Base-by-base conservation (phyloP, 2,113 vertebrate genomes). In the Halichoerus grypus region DNA sequence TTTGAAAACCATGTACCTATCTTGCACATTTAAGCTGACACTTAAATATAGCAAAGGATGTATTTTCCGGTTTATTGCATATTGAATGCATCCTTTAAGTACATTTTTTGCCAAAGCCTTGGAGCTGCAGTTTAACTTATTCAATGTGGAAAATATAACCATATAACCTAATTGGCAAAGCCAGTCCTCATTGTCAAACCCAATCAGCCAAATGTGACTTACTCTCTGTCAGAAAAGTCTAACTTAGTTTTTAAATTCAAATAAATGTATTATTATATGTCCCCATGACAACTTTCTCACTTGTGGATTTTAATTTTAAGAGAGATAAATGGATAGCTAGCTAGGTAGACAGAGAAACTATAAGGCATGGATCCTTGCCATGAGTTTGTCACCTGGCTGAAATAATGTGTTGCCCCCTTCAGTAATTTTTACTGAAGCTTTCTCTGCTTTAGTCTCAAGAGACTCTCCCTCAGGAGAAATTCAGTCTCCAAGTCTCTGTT, bases 241-340 rank as follows among this genome's bases (percentile, higher is more conserved):
- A 91, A 93, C 36, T 97, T 96, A 95, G 97, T 94, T 97, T 97
- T 95, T 36, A 96, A 97, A 96, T 94, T 97, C 84, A 97, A 97
- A 97, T 96, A 91, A 91, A 84, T 82, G 57, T 92, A 59, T 93
- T 97, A 95, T 69, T 94, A 97, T 94, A 86, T 55, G n/a, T 96
- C 26, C 71, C 65, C 46, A 83, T 83, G 88, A 95, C 96, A 97
- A 97, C 36, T 87, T 97, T 96, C 63, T 84, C 74, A 85, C 55
- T 88, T 96, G 36, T 71, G 92, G 94, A 90, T 97, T 97, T 98
- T 97, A 94, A 92, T 95, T 96, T 96, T 96, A 89, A 89, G 59
- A 95, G n/a, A 95, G 51, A 93, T 90, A 80, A 87, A 86, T 42
- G 79, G 87, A 33, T 49, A 93, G 57, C 65, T 67, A 72, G n/a